Percentiles rank a stretch among this genome's conserved stretches.
Evolutionary conservation across 2,797 vertebrate species (phyloP).

Genomic region (Zalophus californianus): DNA sequence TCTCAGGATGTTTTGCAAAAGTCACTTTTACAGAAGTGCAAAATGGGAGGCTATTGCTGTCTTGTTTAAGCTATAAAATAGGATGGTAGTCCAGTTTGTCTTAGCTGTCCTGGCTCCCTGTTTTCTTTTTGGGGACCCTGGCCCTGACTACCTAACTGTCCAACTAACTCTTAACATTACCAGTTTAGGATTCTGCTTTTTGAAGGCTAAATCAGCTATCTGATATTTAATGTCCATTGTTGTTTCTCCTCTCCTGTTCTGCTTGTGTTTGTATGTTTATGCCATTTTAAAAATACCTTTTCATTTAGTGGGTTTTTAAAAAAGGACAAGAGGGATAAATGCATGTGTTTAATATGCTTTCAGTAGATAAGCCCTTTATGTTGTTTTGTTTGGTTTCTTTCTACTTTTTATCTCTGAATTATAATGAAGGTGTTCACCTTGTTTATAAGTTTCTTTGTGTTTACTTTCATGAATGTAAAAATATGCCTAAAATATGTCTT

Average conservation of each 20-base stretch:
- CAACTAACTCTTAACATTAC: background rate
- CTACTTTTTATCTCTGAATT: background rate
- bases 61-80: background rate
- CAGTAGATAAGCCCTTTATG: background rate
- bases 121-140: background rate
- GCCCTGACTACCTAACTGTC: background rate
- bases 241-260: background rate
- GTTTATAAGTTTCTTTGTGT: background rate
- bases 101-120: background rate
- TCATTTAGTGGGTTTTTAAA: background rate
- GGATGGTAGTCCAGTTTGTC: background rate
- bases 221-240: background rate
- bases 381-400: background rate
- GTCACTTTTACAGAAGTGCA: background rate
- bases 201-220: background rate
- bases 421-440: background rate
- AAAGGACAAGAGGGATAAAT: background rate
- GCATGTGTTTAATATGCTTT: background rate
- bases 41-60: background rate
- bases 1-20: background rate
- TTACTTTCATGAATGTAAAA: background rate
- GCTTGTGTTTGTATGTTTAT: background rate
- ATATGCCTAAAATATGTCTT: background rate
- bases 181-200: background rate
- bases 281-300: background rate